Percentiles rank a stretch among this genome's conserved stretches.
Conservation (phyloP, 2,888 invertebrate species). For the Patella pellucida region DNA sequence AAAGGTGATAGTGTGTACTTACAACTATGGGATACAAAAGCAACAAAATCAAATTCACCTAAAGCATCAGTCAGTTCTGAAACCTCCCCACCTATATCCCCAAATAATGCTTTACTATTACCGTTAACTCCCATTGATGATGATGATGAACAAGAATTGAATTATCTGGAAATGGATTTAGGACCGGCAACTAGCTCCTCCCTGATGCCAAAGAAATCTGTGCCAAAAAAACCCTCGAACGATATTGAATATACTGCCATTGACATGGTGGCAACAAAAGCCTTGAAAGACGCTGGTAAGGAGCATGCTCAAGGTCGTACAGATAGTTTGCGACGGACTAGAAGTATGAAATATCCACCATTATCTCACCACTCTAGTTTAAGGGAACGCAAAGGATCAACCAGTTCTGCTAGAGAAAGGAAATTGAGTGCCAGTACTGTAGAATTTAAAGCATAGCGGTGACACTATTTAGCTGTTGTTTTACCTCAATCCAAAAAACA, state of each 20-base stretch:
- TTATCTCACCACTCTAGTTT: conserved; percentile 6
- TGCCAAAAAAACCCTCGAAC: conserved; percentile 40
- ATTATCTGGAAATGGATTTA: conserved; percentile 70
- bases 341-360: conserved; percentile 11
- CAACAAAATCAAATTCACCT: background rate
- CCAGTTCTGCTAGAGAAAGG: background rate
- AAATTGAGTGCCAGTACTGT: conserved; percentile 5
- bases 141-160: conserved; percentile 54
- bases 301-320: conserved; percentile 67
- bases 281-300: conserved; percentile 63
- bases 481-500: too few species aligned
- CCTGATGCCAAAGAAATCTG: conserved; percentile 34
- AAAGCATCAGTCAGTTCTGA: conserved; percentile 14
- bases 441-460: background rate
- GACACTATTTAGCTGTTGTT: background rate
- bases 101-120: conserved; percentile 25
- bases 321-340: conserved; percentile 52
- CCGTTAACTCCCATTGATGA: conserved; percentile 27
- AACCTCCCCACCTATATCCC: conserved; percentile 24
- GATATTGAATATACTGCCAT: conserved; percentile 67
- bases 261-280: conserved; percentile 68
- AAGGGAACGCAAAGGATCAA: background rate
- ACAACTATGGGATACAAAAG: conserved; percentile 3
- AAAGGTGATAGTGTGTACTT: conserved; percentile 4
- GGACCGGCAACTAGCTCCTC: conserved; percentile 35